Base-by-base conservation (phyloP, 2,797 vertebrate species). In the Halcyon chelicuti region DNA sequence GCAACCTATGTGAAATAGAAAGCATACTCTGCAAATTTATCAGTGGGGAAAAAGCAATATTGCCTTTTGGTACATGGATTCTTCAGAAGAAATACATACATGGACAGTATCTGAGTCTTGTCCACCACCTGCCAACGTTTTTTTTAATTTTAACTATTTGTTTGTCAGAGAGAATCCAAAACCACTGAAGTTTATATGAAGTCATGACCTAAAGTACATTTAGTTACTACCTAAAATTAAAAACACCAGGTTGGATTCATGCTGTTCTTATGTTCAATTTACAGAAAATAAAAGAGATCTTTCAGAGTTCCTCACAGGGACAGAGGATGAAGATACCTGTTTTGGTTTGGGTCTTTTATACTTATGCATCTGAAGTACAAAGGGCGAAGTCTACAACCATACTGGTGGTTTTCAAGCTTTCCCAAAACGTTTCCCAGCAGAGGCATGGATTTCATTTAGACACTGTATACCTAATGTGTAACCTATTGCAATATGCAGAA, bases 1-100 rank as follows among this genome's bases (percentile, higher is more conserved):
- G 60, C 29, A 83, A 77, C 54, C n/a, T 93, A 60, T 31, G 55
- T 40, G 37, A 89, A 95, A 91, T 12, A 79, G 39, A 95, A 94
- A 91, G 60, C 46, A 91, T 31, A 63, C 28, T 92, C 60, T 83
- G 71, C 29, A 90, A 74, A 76, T 86, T 35, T 68, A 35, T 58
- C 49, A 55, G 46, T 17, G 52, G 17, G 17, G 16, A 47, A 54
- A 91, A 96, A 93, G 74, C 33, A 94, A 86, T 73, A 83, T 62
- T 93, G 71, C 60, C 60, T 97, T 91, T 70, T 93, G 67, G 63
- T 15, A 73, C 49, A 26, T 44, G 22, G 28, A 51, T 65, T 91
- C 65, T 75, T 80, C 65, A 88, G 44, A 77, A 46, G n/a, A 70
- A 49, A 55, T 19, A 80, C 35, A 78, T 49, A 42, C 75, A 55